Evolutionary conservation across 2,113 vertebrate genomes (phyloP).

Genomic region (Sminthopsis crassicaudata): DNA sequence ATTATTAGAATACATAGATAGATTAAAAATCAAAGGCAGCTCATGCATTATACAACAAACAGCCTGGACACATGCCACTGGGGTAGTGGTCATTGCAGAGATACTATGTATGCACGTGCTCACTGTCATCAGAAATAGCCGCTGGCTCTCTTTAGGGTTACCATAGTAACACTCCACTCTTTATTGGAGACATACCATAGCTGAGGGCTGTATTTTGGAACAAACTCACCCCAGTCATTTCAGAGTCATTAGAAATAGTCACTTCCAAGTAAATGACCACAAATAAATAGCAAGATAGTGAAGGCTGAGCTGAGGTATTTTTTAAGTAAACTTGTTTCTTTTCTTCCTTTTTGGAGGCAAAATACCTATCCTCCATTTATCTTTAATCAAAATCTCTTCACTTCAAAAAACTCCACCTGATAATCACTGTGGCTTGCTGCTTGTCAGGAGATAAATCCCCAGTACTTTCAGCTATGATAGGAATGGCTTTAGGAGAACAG

Average conservation of each 20-base stretch:
- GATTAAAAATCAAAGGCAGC: neutral
- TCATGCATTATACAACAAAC: neutral
- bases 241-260: conserved; percentile 59
- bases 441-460: conserved; percentile 60
- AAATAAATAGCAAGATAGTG: conserved; percentile 64
- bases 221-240: conserved; percentile 43
- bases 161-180: neutral
- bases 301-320: conserved; percentile 37
- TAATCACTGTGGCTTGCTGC: conserved; percentile 51
- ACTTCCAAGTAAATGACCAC: conserved; percentile 30
- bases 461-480: conserved; percentile 53
- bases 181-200: conserved; percentile 18
- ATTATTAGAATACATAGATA: conserved; percentile 37
- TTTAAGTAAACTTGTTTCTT: conserved; percentile 50
- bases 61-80: neutral
- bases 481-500: conserved; percentile 61
- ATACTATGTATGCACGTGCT: neutral
- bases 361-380: conserved; percentile 54
- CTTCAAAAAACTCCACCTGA: conserved; percentile 68
- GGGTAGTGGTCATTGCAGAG: neutral
- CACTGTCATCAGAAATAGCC: conserved; percentile 28
- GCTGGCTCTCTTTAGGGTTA: conserved; percentile 34
- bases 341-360: conserved; percentile 32
- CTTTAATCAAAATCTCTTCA: conserved; percentile 68
- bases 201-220: neutral